phyloP scores from a whole-genome alignment of 2,888 invertebrate genomes.

The Gandaritis pyraliata region DNA sequence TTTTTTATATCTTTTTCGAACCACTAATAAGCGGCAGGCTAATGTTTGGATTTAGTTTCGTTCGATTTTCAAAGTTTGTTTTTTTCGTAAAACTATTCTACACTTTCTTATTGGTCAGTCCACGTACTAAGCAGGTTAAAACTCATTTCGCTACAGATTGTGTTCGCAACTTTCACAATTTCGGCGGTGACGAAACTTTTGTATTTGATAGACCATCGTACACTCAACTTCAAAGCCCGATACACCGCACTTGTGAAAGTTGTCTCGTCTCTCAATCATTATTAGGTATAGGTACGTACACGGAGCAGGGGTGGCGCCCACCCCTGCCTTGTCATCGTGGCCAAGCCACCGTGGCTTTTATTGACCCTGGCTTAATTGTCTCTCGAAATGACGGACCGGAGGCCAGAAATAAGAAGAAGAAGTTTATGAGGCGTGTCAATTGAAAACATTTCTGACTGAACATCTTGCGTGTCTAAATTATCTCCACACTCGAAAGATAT shows the following conservation, averaged over 20 bases:
- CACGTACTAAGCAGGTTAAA: slow-evolving; percentile 26
- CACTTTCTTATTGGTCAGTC: slow-evolving; percentile 6
- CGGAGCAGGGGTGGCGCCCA: slow-evolving; percentile 15
- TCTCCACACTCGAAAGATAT: background rate
- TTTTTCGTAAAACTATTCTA: background rate
- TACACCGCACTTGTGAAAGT: slow-evolving; percentile 34
- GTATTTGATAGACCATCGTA: slow-evolving; percentile 37
- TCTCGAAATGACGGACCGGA: too few species aligned
- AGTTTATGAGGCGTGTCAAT: background rate
- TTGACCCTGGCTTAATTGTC: too few species aligned
- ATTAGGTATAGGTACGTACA: too few species aligned
- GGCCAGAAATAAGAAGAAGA: too few species aligned
- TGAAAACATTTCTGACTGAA: background rate
- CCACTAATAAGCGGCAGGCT: too few species aligned
- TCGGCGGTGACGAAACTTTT: slow-evolving; percentile 36
- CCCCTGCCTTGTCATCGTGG: too few species aligned
- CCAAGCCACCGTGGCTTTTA: too few species aligned
- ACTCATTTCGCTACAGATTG: slow-evolving; percentile 33
- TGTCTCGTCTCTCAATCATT: slow-evolving; percentile 33
- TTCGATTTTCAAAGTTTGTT: too few species aligned
- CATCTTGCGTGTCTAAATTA: background rate
- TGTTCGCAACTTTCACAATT: slow-evolving; percentile 39
- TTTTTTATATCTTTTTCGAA: too few species aligned
- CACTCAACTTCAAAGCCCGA: slow-evolving; percentile 33
- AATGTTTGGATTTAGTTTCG: too few species aligned